A percentile compares a stretch with the other conserved stretches of the same genome.
phyloP scores from a whole-genome alignment of 2,797 vertebrate species.

The Luscinia megarhynchos region DNA sequence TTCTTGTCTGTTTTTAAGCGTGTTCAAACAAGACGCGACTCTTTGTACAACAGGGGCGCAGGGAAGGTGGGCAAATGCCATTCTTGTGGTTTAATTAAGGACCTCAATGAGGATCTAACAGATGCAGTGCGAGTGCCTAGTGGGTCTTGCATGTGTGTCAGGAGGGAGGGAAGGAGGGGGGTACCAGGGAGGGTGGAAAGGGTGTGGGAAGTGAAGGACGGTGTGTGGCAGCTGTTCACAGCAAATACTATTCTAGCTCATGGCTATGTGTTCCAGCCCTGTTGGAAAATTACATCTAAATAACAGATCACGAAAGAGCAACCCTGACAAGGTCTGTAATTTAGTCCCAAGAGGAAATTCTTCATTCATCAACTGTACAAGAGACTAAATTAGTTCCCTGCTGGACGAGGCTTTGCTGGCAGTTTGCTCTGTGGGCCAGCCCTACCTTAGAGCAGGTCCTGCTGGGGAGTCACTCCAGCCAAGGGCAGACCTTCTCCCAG shows the following conservation, averaged over 20 bases:
- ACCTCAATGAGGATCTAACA: conserved; percentile 67
- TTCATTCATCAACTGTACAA: conserved; percentile 83
- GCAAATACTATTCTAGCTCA: conserved; percentile 80
- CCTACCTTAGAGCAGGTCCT: conserved; percentile 67
- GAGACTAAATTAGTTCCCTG: conserved; percentile 81
- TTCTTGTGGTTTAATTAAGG: conserved; percentile 79
- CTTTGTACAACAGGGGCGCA: conserved; percentile 60
- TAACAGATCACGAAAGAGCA: conserved; percentile 85
- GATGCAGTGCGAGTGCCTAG: conserved; percentile 12
- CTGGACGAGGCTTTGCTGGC: conserved; percentile 68
- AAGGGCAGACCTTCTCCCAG: not conserved
- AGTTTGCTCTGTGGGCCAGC: conserved; percentile 60
- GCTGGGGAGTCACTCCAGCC: not conserved
- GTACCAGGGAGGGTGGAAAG: not conserved
- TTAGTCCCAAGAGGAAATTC: conserved; percentile 86
- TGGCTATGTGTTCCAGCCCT: conserved; percentile 78
- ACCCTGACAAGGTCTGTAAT: conserved; percentile 83
- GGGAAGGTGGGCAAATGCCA: conserved; percentile 71
- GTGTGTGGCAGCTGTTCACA: conserved; percentile 76
- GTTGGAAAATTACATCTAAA: conserved; percentile 86
- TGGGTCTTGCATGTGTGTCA: conserved; percentile 14
- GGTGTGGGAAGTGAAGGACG: conserved; percentile 67
- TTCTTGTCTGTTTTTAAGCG: conserved; percentile 74
- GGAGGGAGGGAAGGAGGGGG: conserved; percentile 2
- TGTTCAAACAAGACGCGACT: conserved; percentile 76